Evolutionary conservation across 2,888 invertebrate genomes (phyloP).

Genomic region (Synanthedon formicaeformis): DNA sequence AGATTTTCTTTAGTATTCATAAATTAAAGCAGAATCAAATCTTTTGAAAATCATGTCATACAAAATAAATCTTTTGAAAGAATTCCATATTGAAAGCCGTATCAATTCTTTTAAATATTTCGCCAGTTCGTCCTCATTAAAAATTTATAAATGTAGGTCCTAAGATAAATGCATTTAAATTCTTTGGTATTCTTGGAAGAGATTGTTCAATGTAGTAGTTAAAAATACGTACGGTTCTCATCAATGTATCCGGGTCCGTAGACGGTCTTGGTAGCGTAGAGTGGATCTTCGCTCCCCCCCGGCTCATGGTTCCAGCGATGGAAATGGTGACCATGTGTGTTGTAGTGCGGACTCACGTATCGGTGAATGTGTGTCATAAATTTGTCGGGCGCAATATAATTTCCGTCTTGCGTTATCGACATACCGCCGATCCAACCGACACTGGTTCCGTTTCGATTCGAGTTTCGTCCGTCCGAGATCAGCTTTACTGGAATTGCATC

Average conservation of each 20-base stretch:
- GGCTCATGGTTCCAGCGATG: conserved; percentile 66
- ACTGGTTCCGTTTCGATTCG: conserved; percentile 52
- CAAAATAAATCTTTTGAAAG: too few species aligned
- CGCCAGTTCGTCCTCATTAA: not conserved
- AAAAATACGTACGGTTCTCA: conserved; percentile 66
- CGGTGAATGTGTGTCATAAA: conserved; percentile 64
- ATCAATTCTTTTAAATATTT: too few species aligned
- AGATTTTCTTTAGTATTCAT: too few species aligned
- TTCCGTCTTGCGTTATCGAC: conserved; percentile 65
- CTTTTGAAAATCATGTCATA: too few species aligned
- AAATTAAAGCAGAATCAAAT: too few species aligned
- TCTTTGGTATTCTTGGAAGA: not conserved
- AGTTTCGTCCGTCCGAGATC: conserved; percentile 61
- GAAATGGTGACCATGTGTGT: conserved; percentile 61
- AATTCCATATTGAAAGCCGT: too few species aligned
- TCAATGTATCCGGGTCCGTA: conserved; percentile 66
- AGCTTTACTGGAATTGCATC: conserved; percentile 69
- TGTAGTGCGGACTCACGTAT: conserved; percentile 65
- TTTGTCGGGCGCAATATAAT: conserved; percentile 65
- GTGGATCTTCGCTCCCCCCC: conserved; percentile 62
- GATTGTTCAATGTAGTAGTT: conserved; percentile 4
- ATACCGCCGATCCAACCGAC: conserved; percentile 68
- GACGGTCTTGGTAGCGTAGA: conserved; percentile 70
- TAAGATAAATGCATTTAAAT: too few species aligned
- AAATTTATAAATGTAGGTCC: too few species aligned